Evolutionary conservation across 2,113 vertebrate species (phyloP).

Genomic region (Uria lomvia): DNA sequence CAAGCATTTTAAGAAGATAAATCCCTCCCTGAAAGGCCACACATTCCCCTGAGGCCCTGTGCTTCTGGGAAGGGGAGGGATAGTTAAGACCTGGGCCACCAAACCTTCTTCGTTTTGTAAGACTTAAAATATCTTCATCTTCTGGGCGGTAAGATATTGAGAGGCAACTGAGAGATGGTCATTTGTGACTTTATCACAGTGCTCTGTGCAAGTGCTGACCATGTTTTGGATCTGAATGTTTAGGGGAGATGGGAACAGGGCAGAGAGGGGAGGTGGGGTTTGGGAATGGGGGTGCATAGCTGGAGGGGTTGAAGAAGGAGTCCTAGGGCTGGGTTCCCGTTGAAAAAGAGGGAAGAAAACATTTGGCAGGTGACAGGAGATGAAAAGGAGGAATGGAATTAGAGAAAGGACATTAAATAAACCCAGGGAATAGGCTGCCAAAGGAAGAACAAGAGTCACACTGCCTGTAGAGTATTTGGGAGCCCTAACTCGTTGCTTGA

Average conservation of each 20-base stretch:
- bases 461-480: neutral
- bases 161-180: neutral
- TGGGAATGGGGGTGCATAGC: neutral
- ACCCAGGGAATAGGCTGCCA: neutral
- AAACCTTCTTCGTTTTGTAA: neutral
- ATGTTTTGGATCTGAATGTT: neutral
- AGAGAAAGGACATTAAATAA: neutral
- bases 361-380: neutral
- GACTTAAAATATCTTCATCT: neutral
- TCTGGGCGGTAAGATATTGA: neutral
- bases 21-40: neutral
- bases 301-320: neutral
- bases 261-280: neutral
- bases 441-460: neutral
- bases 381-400: neutral
- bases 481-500: neutral
- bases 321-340: neutral
- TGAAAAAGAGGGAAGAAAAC: neutral
- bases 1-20: conserved; percentile 17
- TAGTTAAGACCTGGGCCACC: neutral
- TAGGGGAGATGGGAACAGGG: neutral
- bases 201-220: neutral
- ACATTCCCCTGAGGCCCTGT: neutral
- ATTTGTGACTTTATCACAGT: neutral
- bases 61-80: neutral